Percentiles rank a stretch among this genome's conserved stretches.
Evolutionary conservation across 2,888 invertebrate species (phyloP).

Genomic region (Tromatobia lineatoria): DNA sequence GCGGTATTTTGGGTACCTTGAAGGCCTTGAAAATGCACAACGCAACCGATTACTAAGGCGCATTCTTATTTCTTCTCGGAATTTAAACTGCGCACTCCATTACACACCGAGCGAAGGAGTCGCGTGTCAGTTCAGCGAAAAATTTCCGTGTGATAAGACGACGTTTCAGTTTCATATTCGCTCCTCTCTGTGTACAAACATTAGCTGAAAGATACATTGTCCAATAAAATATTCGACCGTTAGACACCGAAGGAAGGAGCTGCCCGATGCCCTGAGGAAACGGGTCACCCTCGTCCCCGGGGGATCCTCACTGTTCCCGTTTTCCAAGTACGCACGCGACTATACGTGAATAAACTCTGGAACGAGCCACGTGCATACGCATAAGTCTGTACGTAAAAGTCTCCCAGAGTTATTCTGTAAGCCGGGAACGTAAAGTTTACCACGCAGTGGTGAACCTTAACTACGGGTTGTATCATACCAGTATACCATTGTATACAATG

Average conservation of each 20-base stretch:
- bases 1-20: slow-evolving; percentile 17
- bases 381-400: slow-evolving; percentile 49
- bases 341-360: background rate
- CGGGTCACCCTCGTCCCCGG: slow-evolving; percentile 48
- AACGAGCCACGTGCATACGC: slow-evolving; percentile 23
- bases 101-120: background rate
- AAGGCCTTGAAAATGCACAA: background rate
- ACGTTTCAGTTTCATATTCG: slow-evolving; percentile 3
- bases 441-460: slow-evolving; percentile 44
- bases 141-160: slow-evolving; percentile 19
- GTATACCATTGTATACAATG: slow-evolving; percentile 27
- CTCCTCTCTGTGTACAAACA: background rate
- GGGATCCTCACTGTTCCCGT: slow-evolving; percentile 54
- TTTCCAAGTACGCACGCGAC: slow-evolving; percentile 15
- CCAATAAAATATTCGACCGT: slow-evolving; percentile 45
- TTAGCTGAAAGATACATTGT: background rate
- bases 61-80: background rate
- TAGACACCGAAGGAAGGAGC: slow-evolving; percentile 48
- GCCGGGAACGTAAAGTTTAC: slow-evolving; percentile 51
- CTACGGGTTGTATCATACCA: slow-evolving; percentile 46
- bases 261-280: slow-evolving; percentile 52
- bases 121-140: slow-evolving; percentile 20
- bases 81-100: background rate
- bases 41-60: background rate
- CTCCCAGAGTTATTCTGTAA: slow-evolving; percentile 42